phyloP scores from a whole-genome alignment of 1,140 invertebrate genomes.

The Ceratosolen solmsi region DNA sequence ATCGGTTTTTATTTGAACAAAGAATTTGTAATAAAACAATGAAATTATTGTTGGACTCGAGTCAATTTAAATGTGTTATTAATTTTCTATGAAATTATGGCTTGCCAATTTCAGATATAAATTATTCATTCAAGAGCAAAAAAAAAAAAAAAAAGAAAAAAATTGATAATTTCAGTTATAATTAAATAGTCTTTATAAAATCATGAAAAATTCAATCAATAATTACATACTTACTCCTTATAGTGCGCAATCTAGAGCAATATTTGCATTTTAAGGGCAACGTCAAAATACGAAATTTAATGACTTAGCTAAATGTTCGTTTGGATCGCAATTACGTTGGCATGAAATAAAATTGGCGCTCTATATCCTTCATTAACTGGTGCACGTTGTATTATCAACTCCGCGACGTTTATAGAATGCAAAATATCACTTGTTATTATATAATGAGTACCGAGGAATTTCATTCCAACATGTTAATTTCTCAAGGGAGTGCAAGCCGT shows the following conservation, averaged over 20 bases:
- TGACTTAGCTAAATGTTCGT: background rate
- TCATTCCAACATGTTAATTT: background rate
- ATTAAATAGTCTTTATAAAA: background rate
- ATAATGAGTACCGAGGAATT: background rate
- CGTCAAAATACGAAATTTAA: background rate
- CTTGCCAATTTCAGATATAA: background rate
- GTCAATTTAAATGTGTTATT: too few species aligned
- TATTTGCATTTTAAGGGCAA: slow-evolving; percentile 14
- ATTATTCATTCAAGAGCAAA: background rate
- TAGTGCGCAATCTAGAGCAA: background rate
- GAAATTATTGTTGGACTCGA: too few species aligned
- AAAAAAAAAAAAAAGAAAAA: too few species aligned
- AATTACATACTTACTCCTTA: background rate
- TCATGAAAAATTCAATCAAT: background rate
- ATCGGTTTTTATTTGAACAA: too few species aligned
- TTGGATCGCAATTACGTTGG: background rate
- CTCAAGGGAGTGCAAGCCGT: background rate
- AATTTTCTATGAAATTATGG: too few species aligned
- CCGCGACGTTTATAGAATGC: background rate
- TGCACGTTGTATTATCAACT: background rate
- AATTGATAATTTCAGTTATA: background rate
- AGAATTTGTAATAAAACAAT: too few species aligned
- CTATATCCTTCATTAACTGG: background rate
- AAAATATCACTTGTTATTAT: background rate
- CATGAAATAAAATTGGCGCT: background rate